Conservation (phyloP, 2,888 invertebrate species). For the Coecobrya sp. region DNA sequence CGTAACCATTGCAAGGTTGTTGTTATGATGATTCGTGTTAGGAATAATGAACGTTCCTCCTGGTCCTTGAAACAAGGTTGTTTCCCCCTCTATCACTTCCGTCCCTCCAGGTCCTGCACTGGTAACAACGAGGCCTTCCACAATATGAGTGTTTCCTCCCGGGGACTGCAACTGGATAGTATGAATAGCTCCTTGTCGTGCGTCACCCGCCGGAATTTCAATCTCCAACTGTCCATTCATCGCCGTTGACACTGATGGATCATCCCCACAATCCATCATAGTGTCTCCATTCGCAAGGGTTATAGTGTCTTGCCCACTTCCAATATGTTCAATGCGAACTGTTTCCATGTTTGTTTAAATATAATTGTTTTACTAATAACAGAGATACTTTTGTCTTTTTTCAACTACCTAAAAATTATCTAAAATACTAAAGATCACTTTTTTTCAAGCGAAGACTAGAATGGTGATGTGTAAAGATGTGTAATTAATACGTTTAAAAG, state of each 20-base stretch:
- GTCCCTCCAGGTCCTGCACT: conserved; percentile 60
- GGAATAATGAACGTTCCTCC: conserved; percentile 69
- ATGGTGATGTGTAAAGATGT: not conserved
- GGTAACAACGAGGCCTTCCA: conserved; percentile 81
- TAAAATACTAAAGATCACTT: conserved; percentile 27
- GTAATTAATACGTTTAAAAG: not conserved
- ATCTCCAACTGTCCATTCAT: conserved; percentile 78
- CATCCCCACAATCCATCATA: conserved; percentile 35
- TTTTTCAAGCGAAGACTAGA: conserved; percentile 45
- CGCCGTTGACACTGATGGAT: conserved; percentile 49
- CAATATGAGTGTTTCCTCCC: conserved; percentile 79
- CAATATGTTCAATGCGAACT: conserved; percentile 69
- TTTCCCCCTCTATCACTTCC: conserved; percentile 70
- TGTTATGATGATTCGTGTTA: conserved; percentile 53
- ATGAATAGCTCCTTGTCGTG: conserved; percentile 72
- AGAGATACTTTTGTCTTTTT: not conserved
- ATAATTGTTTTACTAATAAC: not conserved
- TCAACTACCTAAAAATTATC: not conserved
- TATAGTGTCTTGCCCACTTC: not conserved
- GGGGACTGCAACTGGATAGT: conserved; percentile 82
- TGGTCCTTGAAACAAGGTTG: conserved; percentile 62
- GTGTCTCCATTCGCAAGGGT: conserved; percentile 28
- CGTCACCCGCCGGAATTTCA: conserved; percentile 75
- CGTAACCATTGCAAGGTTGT: conserved; percentile 40
- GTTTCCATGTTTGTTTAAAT: conserved; percentile 54